Evolutionary conservation across 2,888 invertebrate species (phyloP).

Genomic region (Pammene aurita): DNA sequence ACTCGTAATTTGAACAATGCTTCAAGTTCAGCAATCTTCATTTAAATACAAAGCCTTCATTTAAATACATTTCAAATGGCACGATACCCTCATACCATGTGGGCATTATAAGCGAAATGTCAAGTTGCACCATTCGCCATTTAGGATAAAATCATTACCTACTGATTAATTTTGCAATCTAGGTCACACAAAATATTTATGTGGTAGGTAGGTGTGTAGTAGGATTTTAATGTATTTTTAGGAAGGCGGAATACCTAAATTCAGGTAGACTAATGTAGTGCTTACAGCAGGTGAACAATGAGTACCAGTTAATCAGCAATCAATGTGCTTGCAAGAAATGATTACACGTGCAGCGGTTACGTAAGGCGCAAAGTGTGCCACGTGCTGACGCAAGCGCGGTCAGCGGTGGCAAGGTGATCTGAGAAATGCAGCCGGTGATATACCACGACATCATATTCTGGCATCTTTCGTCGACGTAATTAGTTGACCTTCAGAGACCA

Average conservation of each 20-base stretch:
- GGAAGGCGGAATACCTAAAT: not conserved
- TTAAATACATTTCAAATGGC: constrained; percentile 2
- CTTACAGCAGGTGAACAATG: not conserved
- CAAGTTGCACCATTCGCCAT: constrained; percentile 23
- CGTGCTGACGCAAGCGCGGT: constrained; percentile 44
- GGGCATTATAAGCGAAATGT: constrained; percentile 22
- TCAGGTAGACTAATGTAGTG: not conserved
- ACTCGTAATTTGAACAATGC: not conserved
- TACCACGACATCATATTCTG: constrained; percentile 1
- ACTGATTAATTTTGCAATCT: constrained; percentile 20
- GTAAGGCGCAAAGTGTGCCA: constrained; percentile 53
- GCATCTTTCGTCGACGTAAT: constrained; percentile 4
- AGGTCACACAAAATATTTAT: not conserved
- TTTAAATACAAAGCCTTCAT: constrained; percentile 33
- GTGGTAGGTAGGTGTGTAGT: not conserved
- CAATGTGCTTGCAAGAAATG: constrained; percentile 32
- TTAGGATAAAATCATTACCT: constrained; percentile 12
- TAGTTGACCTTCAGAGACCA: constrained; percentile 10
- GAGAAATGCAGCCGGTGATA: constrained; percentile 52
- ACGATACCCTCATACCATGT: not conserved
- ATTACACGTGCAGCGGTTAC: constrained; percentile 46
- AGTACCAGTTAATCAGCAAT: constrained; percentile 27
- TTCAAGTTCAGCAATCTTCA: constrained; percentile 17
- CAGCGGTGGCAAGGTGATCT: constrained; percentile 56
- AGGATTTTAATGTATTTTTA: too few species aligned